phyloP scores from a whole-genome alignment of 2,797 vertebrate species.

The Mallotus villosus region DNA sequence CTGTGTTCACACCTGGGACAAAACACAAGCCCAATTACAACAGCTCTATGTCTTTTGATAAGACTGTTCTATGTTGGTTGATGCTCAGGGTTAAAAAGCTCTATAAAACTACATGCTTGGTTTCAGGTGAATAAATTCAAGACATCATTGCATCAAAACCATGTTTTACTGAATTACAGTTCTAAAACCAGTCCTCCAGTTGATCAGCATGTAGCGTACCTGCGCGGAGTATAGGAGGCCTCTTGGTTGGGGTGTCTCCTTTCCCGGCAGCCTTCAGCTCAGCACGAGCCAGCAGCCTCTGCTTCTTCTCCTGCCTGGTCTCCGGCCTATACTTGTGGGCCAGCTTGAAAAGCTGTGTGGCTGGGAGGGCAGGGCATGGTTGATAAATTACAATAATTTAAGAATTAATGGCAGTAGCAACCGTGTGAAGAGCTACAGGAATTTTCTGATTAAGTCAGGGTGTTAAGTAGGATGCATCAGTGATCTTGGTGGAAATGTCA shows the following conservation, averaged over 20 bases:
- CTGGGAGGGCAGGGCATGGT: conserved; percentile 54
- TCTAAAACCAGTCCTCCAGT: not conserved
- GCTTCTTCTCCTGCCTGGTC: conserved; percentile 95
- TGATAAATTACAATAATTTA: not conserved
- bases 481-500: conserved; percentile 85
- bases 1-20: conserved; percentile 83
- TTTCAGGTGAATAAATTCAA: conserved; percentile 85
- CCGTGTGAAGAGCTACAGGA: not conserved
- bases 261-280: conserved; percentile 97
- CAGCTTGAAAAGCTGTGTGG: conserved; percentile 94
- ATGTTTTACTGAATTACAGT: conserved; percentile 2
- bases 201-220: conserved; percentile 66
- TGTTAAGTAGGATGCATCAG: conserved; percentile 66
- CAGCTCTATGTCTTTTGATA: too few species aligned
- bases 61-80: conserved; percentile 23
- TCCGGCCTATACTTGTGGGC: conserved; percentile 98
- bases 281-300: conserved; percentile 89
- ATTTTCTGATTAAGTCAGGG: too few species aligned
- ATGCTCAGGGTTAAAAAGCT: conserved; percentile 96
- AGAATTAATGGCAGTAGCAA: not conserved
- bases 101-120: conserved; percentile 67
- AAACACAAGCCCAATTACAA: too few species aligned
- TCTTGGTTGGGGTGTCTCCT: conserved; percentile 90
- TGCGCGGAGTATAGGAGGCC: conserved; percentile 89
- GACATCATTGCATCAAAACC: conserved; percentile 77